Base-by-base conservation (phyloP, 2,888 invertebrate genomes). In the Abrostola triplasia region DNA sequence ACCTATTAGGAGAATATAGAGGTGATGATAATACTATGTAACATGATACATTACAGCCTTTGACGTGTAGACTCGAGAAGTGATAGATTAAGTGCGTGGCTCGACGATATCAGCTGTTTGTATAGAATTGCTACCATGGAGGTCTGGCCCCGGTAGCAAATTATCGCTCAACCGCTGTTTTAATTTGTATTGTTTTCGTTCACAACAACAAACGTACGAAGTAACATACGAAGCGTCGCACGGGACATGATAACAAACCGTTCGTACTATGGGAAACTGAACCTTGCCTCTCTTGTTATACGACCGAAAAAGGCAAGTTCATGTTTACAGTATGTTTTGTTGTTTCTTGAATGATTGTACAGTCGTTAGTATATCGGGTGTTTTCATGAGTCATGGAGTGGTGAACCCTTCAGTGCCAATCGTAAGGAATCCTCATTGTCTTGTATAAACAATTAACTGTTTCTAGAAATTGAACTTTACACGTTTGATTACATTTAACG, bases 111-210 rank as follows among this genome's bases (percentile, higher is more conserved):
- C 36, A 50, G 9, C 6, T 48, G 11, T 40, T 48, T 51, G 24
- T 47, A 47, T 59, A 37, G 11, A 44, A 51, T 42, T 52, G 50
- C 71, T 50, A 49, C 44, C 36, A 37, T 12, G 38, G 51, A 48
- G 42, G 55, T 59, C 47, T 52, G 11, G 8, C 42, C 44, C 4
- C 37, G 1, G 10, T 48, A 8, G 52, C 50, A 63, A 13, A 53
- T 48, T 42, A 75, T 72, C 69, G 59, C 59, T 68, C 64, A 41
- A 9, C 65, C 73, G 41, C 55, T 72, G 76, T 74, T 83, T 81
- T 82, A 84, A 84, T 86, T 73, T 76, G 77, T 83, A 84, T 85
- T 86, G 83, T 87, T 85, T 84, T 77, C 72, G 65, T 73, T 77
- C 67, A 76, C 66, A 79, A 84, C 79, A 78, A 66, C 66, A 82